Percentiles rank a stretch among this genome's conserved stretches.
phyloP scores from a whole-genome alignment of 2,113 vertebrate species.

The Albula goreensis region DNA sequence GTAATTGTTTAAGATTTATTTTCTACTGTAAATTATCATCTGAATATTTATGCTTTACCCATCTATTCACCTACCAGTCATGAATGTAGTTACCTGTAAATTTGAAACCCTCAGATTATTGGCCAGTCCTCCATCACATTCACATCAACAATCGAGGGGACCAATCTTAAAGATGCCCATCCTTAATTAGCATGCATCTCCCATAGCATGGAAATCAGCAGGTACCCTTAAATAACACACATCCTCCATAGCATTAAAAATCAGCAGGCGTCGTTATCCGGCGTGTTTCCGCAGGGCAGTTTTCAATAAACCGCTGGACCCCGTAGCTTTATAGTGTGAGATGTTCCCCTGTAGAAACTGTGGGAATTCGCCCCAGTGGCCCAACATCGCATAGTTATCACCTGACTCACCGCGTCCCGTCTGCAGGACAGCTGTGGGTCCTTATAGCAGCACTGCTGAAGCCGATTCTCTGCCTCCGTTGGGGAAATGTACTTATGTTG shows the following conservation, averaged over 20 bases:
- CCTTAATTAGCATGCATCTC: no score
- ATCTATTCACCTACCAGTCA: no score
- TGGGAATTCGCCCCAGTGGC: background rate
- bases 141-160: no score
- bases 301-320: conserved; percentile 48
- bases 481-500: background rate
- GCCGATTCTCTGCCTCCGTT: background rate
- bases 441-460: background rate
- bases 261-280: conserved; percentile 46
- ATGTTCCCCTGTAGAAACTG: background rate
- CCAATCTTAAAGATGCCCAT: no score
- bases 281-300: conserved; percentile 40
- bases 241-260: conserved; percentile 56
- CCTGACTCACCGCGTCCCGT: background rate
- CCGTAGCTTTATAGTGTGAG: conserved; percentile 50
- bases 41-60: no score
- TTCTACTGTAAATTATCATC: no score
- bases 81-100: no score
- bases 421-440: background rate
- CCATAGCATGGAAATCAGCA: background rate
- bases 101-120: no score
- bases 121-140: no score
- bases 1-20: no score
- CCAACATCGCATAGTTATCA: background rate
- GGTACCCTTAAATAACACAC: conserved; percentile 47